Conservation (phyloP, 2,113 vertebrate genomes). For the Micromys minutus region DNA sequence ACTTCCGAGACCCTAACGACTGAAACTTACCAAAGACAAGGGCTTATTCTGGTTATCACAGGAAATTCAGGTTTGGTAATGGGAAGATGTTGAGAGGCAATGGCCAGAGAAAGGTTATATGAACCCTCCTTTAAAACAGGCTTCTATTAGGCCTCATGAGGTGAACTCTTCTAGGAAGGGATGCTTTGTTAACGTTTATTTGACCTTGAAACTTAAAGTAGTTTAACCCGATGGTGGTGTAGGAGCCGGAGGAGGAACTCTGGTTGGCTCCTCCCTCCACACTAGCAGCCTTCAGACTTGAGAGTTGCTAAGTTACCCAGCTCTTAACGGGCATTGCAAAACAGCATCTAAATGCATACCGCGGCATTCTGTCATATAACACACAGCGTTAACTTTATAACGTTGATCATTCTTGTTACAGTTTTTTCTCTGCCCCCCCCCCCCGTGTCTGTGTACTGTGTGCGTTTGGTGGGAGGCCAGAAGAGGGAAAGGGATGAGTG, state of each 20-base stretch:
- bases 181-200: conserved; percentile 19
- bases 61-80: background rate
- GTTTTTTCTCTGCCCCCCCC: no score
- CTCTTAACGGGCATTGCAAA: conserved; percentile 3
- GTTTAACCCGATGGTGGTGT: background rate
- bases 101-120: background rate
- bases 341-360: background rate
- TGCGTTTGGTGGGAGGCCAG: background rate
- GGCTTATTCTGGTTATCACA: background rate
- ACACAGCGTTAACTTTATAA: background rate
- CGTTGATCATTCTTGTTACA: background rate
- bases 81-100: background rate
- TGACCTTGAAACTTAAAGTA: conserved; percentile 24
- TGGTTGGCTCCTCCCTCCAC: background rate
- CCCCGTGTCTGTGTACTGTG: background rate
- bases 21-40: background rate
- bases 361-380: background rate
- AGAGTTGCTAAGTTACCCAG: background rate
- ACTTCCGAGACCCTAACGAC: background rate
- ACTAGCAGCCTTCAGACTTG: background rate
- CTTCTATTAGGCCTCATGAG: background rate
- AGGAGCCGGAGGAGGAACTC: background rate
- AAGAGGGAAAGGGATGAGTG: background rate
- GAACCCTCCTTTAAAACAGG: background rate
- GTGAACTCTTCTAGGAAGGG: background rate